phyloP scores from a whole-genome alignment of 2,888 invertebrate species.

The Agrochola lota region DNA sequence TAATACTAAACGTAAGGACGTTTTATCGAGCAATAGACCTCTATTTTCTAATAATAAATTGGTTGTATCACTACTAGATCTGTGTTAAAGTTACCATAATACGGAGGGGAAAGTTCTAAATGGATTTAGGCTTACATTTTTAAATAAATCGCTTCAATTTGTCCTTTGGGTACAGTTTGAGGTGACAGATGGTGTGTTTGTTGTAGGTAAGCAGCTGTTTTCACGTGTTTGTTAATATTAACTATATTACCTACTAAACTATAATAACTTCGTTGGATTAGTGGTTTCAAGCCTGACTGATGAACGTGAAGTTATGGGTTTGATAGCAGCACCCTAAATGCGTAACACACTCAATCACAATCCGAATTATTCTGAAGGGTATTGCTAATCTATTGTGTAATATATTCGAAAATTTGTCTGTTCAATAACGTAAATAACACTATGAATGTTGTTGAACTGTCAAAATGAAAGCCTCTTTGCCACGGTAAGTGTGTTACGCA shows the following conservation, averaged over 20 bases:
- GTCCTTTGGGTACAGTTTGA: neutral
- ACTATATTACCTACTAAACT: neutral
- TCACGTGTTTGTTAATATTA: conserved; percentile 1
- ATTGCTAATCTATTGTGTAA: no score
- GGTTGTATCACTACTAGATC: conserved; percentile 52
- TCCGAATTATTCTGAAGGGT: no score
- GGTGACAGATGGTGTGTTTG: conserved; percentile 9
- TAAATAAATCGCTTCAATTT: conserved; percentile 18
- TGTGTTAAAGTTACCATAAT: conserved; percentile 33
- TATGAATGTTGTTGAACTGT: no score
- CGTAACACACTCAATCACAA: no score
- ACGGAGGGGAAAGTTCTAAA: conserved; percentile 2
- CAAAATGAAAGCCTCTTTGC: no score
- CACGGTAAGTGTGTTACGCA: no score
- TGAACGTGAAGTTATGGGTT: neutral
- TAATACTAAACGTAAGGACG: conserved; percentile 37
- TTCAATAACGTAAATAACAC: no score
- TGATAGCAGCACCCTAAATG: no score
- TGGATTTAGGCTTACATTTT: conserved; percentile 34
- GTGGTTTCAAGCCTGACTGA: no score
- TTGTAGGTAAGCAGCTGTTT: conserved; percentile 2
- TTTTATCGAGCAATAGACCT: conserved; percentile 44
- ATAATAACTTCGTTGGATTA: neutral
- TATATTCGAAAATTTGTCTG: no score
- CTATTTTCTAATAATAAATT: conserved; percentile 60